These are phyloP conservation scores for Dicrostonyx torquatus DNA, from an alignment of 2,797 vertebrate genomes.

Conservation along the genomic window DNA sequence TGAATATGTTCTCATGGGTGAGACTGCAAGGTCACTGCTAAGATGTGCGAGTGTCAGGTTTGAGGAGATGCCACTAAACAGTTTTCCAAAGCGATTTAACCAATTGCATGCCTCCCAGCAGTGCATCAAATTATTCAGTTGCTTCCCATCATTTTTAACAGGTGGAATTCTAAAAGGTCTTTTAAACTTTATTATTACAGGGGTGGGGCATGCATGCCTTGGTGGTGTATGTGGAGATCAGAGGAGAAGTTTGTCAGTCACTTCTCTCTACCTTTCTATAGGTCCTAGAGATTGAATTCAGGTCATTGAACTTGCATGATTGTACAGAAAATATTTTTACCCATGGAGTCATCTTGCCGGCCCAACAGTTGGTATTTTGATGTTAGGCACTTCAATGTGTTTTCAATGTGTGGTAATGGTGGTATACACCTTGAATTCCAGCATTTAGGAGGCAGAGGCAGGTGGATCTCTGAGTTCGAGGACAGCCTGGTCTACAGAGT, in stretches of 20 bases:
- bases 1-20: neutral
- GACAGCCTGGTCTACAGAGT: neutral
- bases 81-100: slow-evolving; percentile 10
- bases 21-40: neutral
- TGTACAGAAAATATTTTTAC: neutral
- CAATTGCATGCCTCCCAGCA: neutral
- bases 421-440: neutral
- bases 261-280: neutral
- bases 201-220: neutral
- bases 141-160: slow-evolving; percentile 7
- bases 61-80: slow-evolving; percentile 8
- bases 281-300: neutral
- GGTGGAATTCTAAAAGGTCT: neutral
- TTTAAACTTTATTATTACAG: neutral
- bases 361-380: slow-evolving; percentile 8
- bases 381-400: neutral
- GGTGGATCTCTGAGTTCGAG: neutral
- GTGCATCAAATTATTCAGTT: neutral
- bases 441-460: neutral
- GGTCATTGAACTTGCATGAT: neutral
- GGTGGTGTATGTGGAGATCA: neutral
- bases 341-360: neutral
- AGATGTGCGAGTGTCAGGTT: neutral
- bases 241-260: neutral
- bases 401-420: neutral